Evolutionary conservation across 2,113 vertebrate species (phyloP).

Genomic region (Calcarius ornatus): DNA sequence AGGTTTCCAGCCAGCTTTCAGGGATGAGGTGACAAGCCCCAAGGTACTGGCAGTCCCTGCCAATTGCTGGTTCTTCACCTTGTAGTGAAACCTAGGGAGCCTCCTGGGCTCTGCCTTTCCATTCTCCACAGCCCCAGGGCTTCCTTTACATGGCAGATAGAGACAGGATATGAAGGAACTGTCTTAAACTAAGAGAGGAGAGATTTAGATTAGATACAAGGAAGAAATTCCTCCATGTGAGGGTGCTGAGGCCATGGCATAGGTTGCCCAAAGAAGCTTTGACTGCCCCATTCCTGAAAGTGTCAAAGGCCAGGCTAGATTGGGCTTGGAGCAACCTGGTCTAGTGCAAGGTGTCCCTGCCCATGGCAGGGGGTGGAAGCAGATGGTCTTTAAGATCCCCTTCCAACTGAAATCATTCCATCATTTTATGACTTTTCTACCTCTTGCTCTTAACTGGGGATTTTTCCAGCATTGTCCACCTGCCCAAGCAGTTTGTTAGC

Average conservation of each 20-base stretch:
- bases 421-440: not conserved
- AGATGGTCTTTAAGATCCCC: not conserved
- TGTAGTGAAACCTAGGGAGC: fast-evolving
- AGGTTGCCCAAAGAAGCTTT: not conserved
- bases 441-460: not conserved
- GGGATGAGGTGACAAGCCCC: not conserved
- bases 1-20: not conserved
- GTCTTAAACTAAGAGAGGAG: not conserved
- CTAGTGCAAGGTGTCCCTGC: not conserved
- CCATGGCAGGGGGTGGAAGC: not conserved
- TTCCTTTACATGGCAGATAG: not conserved
- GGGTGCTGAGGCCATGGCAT: not conserved
- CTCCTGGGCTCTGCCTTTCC: not conserved
- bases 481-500: not conserved
- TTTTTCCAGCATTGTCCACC: not conserved
- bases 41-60: not conserved
- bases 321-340: not conserved
- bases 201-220: not conserved
- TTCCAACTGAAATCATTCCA: not conserved
- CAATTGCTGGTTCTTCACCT: not conserved
- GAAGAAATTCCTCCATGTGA: not conserved
- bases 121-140: fast-evolving
- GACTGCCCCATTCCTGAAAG: not conserved
- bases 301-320: not conserved
- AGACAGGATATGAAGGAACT: not conserved